Evolutionary conservation across 2,797 vertebrate genomes (phyloP).

Genomic region (Kryptolebias ocellatus): DNA sequence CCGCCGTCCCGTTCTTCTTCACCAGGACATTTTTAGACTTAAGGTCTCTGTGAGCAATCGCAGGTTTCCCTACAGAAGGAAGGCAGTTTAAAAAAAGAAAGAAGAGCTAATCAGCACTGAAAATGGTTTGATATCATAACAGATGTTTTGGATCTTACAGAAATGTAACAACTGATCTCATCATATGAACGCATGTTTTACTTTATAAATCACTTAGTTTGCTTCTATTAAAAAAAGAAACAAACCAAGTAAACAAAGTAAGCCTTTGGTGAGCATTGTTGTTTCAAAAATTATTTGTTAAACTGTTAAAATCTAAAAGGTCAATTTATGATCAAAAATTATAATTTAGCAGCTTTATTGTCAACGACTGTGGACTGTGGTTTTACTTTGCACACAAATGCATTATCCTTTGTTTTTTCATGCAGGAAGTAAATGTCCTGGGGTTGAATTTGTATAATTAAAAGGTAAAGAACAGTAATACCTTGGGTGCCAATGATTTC

Average conservation of each 20-base stretch:
- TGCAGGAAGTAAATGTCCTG: neutral
- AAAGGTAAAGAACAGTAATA: slow-evolving; percentile 48
- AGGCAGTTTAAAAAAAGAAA: slow-evolving; percentile 15
- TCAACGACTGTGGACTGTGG: too few relatives aligned
- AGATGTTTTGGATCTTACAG: neutral
- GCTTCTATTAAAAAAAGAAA: too few relatives aligned
- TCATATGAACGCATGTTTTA: too few relatives aligned
- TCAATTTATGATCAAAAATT: too few relatives aligned
- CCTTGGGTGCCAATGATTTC: slow-evolving; percentile 97
- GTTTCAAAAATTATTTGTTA: too few relatives aligned
- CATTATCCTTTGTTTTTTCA: neutral
- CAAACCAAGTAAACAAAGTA: too few relatives aligned
- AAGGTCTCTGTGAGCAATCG: slow-evolving; percentile 95
- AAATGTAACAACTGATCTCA: too few relatives aligned
- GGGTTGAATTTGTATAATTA: slow-evolving; percentile 4
- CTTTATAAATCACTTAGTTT: too few relatives aligned
- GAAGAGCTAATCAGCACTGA: neutral
- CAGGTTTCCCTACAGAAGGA: slow-evolving; percentile 89
- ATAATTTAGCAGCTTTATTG: too few relatives aligned
- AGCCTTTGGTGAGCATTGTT: too few relatives aligned
- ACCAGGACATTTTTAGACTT: slow-evolving; percentile 98
- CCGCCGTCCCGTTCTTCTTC: slow-evolving; percentile 93
- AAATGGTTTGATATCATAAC: neutral
- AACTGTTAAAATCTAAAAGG: too few relatives aligned
- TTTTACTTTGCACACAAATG: too few relatives aligned